Conservation (phyloP, 1,140 invertebrate genomes). For the Heliconius eleuchia region DNA sequence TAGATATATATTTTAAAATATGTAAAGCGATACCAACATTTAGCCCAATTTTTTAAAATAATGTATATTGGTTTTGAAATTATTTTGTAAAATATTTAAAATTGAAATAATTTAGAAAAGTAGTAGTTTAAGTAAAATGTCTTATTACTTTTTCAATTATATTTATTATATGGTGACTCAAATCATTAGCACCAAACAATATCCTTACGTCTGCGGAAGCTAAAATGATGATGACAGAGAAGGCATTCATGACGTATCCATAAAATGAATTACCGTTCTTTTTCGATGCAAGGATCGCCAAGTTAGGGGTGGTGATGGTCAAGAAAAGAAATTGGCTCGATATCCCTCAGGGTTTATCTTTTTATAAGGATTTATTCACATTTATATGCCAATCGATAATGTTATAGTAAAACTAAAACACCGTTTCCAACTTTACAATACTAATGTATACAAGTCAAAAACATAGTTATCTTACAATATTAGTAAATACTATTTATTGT, state of each 20-base stretch:
- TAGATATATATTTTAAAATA: neutral
- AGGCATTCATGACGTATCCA: conserved; percentile 78
- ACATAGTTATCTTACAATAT: conserved; percentile 78
- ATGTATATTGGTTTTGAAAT: neutral
- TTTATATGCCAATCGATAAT: conserved; percentile 74
- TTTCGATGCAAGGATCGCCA: conserved; percentile 75
- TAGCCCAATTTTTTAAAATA: neutral
- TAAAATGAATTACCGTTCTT: conserved; percentile 79
- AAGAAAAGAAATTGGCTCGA: conserved; percentile 69
- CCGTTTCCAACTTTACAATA: conserved; percentile 68
- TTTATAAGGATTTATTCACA: conserved; percentile 78
- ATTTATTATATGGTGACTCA: neutral
- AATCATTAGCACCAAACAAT: neutral
- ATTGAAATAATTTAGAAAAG: neutral
- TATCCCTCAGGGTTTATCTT: conserved; percentile 63
- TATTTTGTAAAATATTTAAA: neutral
- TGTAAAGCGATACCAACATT: neutral
- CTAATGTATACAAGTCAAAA: conserved; percentile 80
- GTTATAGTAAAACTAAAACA: conserved; percentile 73
- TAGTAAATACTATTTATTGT: conserved; percentile 76
- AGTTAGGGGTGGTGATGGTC: conserved; percentile 67
- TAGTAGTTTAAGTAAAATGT: neutral
- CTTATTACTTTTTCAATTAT: neutral
- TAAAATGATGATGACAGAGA: conserved; percentile 74
- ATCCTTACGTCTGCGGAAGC: conserved; percentile 6